Conservation (phyloP, 2,113 vertebrate genomes). For the Nipponia nippon region DNA sequence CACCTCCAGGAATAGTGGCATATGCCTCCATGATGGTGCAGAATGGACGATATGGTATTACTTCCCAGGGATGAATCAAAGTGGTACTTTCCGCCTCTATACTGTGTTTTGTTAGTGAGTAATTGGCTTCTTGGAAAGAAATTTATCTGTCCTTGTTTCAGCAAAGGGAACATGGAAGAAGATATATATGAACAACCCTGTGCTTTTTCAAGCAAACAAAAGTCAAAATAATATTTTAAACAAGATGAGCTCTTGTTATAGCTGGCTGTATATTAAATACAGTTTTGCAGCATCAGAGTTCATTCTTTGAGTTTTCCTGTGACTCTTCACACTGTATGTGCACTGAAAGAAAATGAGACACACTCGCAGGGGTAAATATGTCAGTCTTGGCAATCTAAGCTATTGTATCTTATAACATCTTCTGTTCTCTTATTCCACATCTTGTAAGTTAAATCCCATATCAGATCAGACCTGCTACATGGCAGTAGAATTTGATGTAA, state of each 20-base stretch:
- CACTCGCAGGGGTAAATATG: background rate
- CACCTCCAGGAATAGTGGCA: background rate
- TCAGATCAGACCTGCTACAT: background rate
- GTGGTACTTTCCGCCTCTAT: background rate
- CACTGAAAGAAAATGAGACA: background rate
- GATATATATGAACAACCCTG: background rate
- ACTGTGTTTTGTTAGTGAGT: background rate
- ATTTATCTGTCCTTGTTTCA: background rate
- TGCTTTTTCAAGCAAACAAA: background rate
- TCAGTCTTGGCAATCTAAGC: background rate
- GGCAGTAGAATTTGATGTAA: background rate
- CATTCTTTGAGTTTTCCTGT: background rate
- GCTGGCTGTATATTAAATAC: background rate
- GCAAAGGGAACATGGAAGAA: background rate
- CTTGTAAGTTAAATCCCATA: background rate
- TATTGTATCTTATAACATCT: background rate
- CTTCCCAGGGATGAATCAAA: constrained; percentile 26
- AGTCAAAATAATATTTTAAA: background rate
- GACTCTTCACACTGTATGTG: background rate
- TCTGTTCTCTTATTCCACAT: background rate
- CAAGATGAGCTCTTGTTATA: background rate
- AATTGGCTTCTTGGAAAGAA: background rate
- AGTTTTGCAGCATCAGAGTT: background rate
- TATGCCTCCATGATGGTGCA: background rate
- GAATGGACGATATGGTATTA: background rate